Evolutionary conservation across 2,797 vertebrate genomes (phyloP).

Genomic region (Myotis pilosus): DNA sequence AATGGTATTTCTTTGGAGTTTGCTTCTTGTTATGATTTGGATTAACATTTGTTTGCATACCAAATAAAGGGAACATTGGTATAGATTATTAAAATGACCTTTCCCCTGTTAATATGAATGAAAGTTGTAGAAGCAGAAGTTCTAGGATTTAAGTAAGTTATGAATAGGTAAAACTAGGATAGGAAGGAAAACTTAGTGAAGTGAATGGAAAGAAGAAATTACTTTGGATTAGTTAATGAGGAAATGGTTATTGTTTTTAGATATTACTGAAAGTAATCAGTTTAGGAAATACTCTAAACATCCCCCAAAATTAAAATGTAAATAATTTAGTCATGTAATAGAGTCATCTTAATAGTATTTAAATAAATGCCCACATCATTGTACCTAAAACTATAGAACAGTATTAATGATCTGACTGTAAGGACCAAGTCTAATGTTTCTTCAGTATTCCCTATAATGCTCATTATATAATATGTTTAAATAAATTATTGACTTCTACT

Average conservation of each 20-base stretch:
- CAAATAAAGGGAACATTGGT: neutral
- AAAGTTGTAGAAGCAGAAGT: constrained; percentile 8
- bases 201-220: constrained; percentile 17
- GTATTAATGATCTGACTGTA: constrained; percentile 21
- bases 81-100: neutral
- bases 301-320: constrained; percentile 3
- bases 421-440: neutral
- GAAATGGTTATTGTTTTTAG: neutral
- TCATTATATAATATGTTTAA: neutral
- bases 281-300: constrained; percentile 6
- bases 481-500: constrained; percentile 3
- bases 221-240: constrained; percentile 37
- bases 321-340: constrained; percentile 4
- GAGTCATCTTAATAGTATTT: constrained; percentile 23
- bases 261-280: neutral
- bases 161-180: neutral
- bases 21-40: constrained; percentile 4
- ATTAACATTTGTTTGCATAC: constrained; percentile 30
- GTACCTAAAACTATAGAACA: constrained; percentile 16
- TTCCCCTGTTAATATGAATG: constrained; percentile 37
- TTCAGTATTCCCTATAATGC: neutral
- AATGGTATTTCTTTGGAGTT: neutral
- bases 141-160: constrained; percentile 17
- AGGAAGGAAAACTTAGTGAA: constrained; percentile 4
- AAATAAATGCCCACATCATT: neutral